Evolutionary conservation across 1,140 invertebrate species (phyloP), one percentile per base, ranked within the genome.

Genomic region (Micrasema longulum): DNA sequence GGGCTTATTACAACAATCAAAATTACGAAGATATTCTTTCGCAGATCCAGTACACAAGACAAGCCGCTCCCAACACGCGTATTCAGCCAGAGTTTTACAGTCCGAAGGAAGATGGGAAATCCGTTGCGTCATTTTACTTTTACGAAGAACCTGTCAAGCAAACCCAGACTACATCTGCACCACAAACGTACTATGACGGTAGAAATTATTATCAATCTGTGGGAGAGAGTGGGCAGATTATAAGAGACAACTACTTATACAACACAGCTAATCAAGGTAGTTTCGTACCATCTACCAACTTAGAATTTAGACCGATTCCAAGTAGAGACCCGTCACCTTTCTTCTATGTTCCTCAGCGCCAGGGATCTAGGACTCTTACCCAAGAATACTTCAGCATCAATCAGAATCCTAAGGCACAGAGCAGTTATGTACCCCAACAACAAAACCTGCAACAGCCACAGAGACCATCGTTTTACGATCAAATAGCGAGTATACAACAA

Each of bases 1-100:
- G 88, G 73, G 83, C 84, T 2, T 90, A 88, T 76, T 89, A 89
- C 75, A 84, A 84, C 11, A 87, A 89, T 2, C 81, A 83, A 1
- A 88, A 87, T 48, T 84, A 87, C 41, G 77, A 84, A 2, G 83
- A 85, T 20, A 82, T 87, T 7, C 82, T 88, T 5, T 86, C 86
- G 10, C 83, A 85, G 78, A 64, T 83, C 67, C 85, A 84, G 75
- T 82, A 65, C 77, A 3, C 76, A 74, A 73, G 74, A 67, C 62
- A 68, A 64, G 67, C 66, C 38, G 52, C 41, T 26, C 67, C 72
- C 16, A 50, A 66, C 20, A 74, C 63, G 4, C 52, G 66, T 6
- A 68, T 76, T 14, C 41, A 65, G 7, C 72, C 82, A 0, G 80
- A 84, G 9, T 84, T 81, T 65, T 82, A 81, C 60, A 77, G 71